Base-by-base conservation (phyloP, 2,113 vertebrate genomes). In the Kryptolebias marmoratus region DNA sequence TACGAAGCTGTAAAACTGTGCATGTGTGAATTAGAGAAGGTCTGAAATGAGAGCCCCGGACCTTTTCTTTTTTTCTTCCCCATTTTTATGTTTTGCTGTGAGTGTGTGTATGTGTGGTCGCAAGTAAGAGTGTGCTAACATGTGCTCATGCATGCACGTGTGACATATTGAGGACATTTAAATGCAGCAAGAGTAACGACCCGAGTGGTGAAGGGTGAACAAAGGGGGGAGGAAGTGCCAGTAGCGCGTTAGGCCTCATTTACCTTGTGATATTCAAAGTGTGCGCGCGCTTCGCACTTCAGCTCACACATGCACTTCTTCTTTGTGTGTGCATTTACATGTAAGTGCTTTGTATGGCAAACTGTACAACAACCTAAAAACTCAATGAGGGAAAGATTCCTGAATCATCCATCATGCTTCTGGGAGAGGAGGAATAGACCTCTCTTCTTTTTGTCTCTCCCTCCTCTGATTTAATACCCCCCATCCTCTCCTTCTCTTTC, bases 111-210 rank as follows among this genome's bases (percentile, higher is more conserved):
- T 11, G 64, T 36, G 68, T 27, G 27, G 4, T 8, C 2, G 2
- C 4, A 7, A 4, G n/a, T 11, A 4, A 42, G 14, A 1, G 3
- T 12, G 22, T 7, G 57, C 58, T 56, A 54, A 47, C 22, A 67
- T 44, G 65, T 49, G 9, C 56, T 73, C 82, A 76, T 73, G 80
- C 73, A 74, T 82, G 68, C 68, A 60, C 22, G 42, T 78, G 81
- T 89, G 87, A 88, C 88, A 86, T 90, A 90, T 85, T 87, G 82
- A 86, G 89, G 88, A 88, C 85, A 84, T 88, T 88, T 87, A 85
- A 89, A 81, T 67, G 79, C 71, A 86, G 72, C 0, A 67, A 77
- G 79, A 79, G 83, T 67, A 84, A 77, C 59, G 65, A 89, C 85
- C 89, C 75, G 72, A 56, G 75, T 55, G 72, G 63, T 73, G 81